These are phyloP conservation scores for Channa maculata DNA, from an alignment of 2,113 vertebrate genomes.

Conservation along the genomic window DNA sequence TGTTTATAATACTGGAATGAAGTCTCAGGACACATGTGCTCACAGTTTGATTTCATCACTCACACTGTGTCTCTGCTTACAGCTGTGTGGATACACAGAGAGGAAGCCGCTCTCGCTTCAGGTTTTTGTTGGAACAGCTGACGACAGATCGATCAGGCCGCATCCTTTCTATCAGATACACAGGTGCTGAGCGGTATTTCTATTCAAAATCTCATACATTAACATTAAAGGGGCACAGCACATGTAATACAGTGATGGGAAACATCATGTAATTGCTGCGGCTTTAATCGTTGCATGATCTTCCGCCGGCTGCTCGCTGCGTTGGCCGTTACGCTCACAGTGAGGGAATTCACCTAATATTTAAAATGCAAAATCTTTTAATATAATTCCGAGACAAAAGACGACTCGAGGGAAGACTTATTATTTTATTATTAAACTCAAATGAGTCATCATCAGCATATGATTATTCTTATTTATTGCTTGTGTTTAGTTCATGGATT, in stretches of 20 bases:
- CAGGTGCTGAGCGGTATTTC: slow-evolving; percentile 67
- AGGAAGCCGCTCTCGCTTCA: slow-evolving; percentile 92
- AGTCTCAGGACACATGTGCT: slow-evolving; percentile 7
- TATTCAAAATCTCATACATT: neutral
- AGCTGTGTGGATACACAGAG: slow-evolving; percentile 89
- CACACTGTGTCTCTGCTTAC: slow-evolving; percentile 31
- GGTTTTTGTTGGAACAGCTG: slow-evolving; percentile 94
- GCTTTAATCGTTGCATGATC: slow-evolving; percentile 41
- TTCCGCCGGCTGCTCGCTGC: slow-evolving; percentile 30
- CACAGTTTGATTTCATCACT: slow-evolving; percentile 35
- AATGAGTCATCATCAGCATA: too few relatives aligned
- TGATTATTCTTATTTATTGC: too few relatives aligned
- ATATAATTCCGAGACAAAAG: neutral
- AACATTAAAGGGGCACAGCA: neutral
- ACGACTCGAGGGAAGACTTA: too few relatives aligned
- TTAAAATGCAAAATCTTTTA: slow-evolving; percentile 9
- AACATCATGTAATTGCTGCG: slow-evolving; percentile 3
- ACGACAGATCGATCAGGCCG: slow-evolving; percentile 90
- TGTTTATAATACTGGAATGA: neutral
- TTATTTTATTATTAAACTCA: too few relatives aligned
- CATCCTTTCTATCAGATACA: slow-evolving; percentile 96
- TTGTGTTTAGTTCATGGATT: too few relatives aligned
- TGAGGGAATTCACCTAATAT: neutral
- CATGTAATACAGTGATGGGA: neutral
- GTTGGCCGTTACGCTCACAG: neutral